phyloP scores from a whole-genome alignment of 1,140 invertebrate genomes.

The Bombus soroeensis region DNA sequence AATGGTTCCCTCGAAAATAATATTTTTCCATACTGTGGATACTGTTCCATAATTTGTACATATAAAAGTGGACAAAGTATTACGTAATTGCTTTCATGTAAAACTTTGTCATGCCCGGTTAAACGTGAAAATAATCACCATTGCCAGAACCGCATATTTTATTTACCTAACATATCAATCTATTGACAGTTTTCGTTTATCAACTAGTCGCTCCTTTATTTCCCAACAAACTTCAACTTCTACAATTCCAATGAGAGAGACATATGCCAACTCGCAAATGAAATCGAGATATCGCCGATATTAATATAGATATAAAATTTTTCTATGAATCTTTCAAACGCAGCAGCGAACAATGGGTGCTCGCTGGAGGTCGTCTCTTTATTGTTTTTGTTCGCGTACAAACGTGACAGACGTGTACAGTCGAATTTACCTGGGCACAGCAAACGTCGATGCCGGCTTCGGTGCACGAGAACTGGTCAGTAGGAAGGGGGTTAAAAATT shows the following conservation, averaged over 20 bases:
- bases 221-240: neutral
- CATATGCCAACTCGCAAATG: neutral
- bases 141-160: neutral
- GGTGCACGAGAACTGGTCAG: slow-evolving; percentile 1
- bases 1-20: too few species aligned
- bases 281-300: neutral
- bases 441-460: slow-evolving; percentile 14
- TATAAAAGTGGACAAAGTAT: too few species aligned
- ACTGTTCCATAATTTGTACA: too few species aligned
- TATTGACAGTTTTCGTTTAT: neutral
- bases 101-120: too few species aligned
- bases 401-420: slow-evolving; percentile 28
- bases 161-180: neutral
- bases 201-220: neutral
- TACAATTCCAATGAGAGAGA: neutral
- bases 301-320: neutral
- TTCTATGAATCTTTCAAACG: neutral
- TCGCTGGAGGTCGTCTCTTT: neutral
- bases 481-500: slow-evolving; percentile 52
- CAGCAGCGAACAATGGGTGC: neutral
- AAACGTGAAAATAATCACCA: neutral
- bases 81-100: too few species aligned
- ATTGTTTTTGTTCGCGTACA: slow-evolving; percentile 45
- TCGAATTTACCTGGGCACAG: slow-evolving; percentile 48
- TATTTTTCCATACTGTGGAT: too few species aligned